Base-by-base conservation (phyloP, 2,888 invertebrate species). In the Drosophila nigricruria region DNA sequence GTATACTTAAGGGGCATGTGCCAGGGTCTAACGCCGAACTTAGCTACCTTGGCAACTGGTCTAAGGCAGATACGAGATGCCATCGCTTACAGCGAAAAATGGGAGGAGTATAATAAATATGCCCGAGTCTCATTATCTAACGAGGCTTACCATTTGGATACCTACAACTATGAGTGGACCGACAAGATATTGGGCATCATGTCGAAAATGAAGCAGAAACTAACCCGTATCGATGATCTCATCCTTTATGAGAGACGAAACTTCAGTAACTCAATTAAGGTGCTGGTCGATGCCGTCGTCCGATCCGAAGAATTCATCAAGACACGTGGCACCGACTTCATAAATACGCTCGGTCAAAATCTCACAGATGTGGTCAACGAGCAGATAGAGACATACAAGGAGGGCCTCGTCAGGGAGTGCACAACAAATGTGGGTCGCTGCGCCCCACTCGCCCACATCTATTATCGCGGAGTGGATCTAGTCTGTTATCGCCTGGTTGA, bases 401-500 rank as follows among this genome's bases (percentile, higher is more conserved):
- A 57, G 0, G 30, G 30, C 16, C 6, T 73, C 5, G 58, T 71
- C 1, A 1, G 1, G 0, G 43, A 69, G 2, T 42, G 50, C 14
- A 56, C 9, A 9, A 12, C 10, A 0, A 53, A 78, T 14, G 61
- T 83, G 3, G 82, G 83, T 16, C 61, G 23, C 23, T 82, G 82
- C 47, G 27, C 10, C 0, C 83, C 83, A 3, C 66, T 82, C 0
- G 45, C 83, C 14, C 67, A 76, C n/a, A 58, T 83, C 8, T 82
- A 81, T 38, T 40, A 72, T 30, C 56, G 64, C 3, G 76, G 83
- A 6, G 72, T 78, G 0, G 67, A 73, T 49, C 38, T 52, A 0
- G 45, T 83, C 25, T 83, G 82, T 34, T 50, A 60, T 10, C 81
- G 78, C 0, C 38, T 83, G 1, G 72, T 73, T 16, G 73, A 82